Evolutionary conservation across 2,888 invertebrate species (phyloP).

Genomic region (Epinotia bilunana): DNA sequence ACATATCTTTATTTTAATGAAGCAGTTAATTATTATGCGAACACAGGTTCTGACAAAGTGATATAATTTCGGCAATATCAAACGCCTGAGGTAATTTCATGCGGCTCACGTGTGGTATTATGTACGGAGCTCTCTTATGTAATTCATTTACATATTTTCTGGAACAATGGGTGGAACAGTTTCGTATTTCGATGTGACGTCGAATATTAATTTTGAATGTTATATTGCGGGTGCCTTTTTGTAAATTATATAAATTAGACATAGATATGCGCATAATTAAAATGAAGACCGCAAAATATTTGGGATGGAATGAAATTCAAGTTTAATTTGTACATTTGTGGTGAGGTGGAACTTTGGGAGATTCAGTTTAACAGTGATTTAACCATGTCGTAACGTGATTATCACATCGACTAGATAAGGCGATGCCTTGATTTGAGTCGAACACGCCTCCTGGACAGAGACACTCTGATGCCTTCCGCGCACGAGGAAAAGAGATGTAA

Average conservation of each 20-base stretch:
- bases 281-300: not conserved
- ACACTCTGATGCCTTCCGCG: no score
- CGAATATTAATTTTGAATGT: conserved; percentile 19
- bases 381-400: no score
- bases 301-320: no score
- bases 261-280: not conserved
- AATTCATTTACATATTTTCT: conserved; percentile 41
- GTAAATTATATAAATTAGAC: not conserved
- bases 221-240: not conserved
- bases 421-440: no score
- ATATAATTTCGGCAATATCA: conserved; percentile 38
- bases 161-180: conserved; percentile 27
- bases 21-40: conserved; percentile 27
- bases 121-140: conserved; percentile 15
- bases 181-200: conserved; percentile 7
- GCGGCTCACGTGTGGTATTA: conserved; percentile 22
- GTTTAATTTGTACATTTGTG: no score
- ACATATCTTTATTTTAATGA: conserved; percentile 33
- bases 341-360: no score
- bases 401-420: no score
- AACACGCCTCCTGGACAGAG: no score
- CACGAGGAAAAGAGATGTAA: no score
- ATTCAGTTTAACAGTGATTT: no score
- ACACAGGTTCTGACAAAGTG: conserved; percentile 34
- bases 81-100: conserved; percentile 33